Evolutionary conservation across 2,888 invertebrate species (phyloP).

Genomic region (Chrysolina americana): DNA sequence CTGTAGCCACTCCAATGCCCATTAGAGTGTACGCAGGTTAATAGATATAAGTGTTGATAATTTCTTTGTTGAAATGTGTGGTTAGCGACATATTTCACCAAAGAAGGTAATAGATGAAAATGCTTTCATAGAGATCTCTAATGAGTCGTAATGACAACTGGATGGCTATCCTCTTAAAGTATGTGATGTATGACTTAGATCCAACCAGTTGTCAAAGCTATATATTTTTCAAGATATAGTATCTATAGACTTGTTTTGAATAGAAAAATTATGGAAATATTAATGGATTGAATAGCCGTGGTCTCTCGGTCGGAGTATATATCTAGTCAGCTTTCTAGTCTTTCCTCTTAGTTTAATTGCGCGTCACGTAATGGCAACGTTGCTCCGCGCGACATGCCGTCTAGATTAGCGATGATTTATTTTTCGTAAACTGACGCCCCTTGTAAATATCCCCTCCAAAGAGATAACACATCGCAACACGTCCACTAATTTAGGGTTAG

Average conservation of each 20-base stretch:
- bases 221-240: constrained; percentile 40
- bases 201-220: constrained; percentile 31
- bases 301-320: constrained; percentile 45
- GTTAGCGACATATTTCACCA: background rate
- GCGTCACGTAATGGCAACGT: constrained; percentile 62
- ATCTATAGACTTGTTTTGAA: constrained; percentile 14
- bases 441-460: constrained; percentile 68
- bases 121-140: constrained; percentile 31
- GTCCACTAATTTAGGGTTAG: constrained; percentile 70
- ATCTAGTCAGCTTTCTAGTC: constrained; percentile 61
- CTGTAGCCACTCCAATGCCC: constrained; percentile 54
- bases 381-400: constrained; percentile 61
- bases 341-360: constrained; percentile 57
- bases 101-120: background rate
- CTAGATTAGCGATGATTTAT: constrained; percentile 67
- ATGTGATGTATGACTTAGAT: background rate
- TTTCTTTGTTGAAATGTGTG: constrained; percentile 13
- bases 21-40: constrained; percentile 63
- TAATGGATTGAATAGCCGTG: constrained; percentile 40
- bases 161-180: background rate
- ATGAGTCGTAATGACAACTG: constrained; percentile 17
- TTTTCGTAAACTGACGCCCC: constrained; percentile 66
- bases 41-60: constrained; percentile 21
- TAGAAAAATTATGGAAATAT: constrained; percentile 32
- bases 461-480: constrained; percentile 70